These are phyloP conservation scores for Pogonocherus hispidulus DNA, from an alignment of 2,888 invertebrate genomes.

Conservation along the genomic window DNA sequence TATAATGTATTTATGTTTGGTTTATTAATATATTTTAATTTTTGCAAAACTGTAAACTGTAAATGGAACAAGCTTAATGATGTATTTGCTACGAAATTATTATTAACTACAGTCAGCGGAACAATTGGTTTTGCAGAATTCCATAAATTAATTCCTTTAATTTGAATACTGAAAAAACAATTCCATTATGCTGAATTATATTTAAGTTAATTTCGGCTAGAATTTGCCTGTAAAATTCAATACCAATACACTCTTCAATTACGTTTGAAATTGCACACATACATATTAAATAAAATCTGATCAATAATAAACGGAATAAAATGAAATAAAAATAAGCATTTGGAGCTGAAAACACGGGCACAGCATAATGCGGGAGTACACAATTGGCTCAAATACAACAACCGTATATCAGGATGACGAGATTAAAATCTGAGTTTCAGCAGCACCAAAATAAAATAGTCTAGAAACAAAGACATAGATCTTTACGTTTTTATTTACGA, in stretches of 20 bases:
- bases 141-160: neutral
- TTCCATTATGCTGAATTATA: no score
- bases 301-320: conserved; percentile 21
- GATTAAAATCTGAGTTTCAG: conserved; percentile 48
- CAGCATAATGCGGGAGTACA: conserved; percentile 25
- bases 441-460: conserved; percentile 35
- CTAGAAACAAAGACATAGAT: conserved; percentile 35
- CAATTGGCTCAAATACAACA: conserved; percentile 43
- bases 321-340: conserved; percentile 14
- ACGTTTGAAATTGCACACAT: conserved; percentile 13
- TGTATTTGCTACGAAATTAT: no score
- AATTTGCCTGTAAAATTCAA: no score
- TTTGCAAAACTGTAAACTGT: no score
- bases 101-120: no score
- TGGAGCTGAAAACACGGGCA: conserved; percentile 16
- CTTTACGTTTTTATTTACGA: conserved; percentile 41
- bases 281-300: conserved; percentile 27
- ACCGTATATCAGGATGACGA: conserved; percentile 40
- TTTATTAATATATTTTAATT: no score
- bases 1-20: no score
- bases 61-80: no score
- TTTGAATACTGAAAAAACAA: neutral
- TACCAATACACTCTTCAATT: conserved; percentile 4
- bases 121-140: no score
- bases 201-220: no score